Evolutionary conservation across 2,797 vertebrate genomes (phyloP), one percentile per base, ranked within the genome.

Genomic region (Picus viridis): DNA sequence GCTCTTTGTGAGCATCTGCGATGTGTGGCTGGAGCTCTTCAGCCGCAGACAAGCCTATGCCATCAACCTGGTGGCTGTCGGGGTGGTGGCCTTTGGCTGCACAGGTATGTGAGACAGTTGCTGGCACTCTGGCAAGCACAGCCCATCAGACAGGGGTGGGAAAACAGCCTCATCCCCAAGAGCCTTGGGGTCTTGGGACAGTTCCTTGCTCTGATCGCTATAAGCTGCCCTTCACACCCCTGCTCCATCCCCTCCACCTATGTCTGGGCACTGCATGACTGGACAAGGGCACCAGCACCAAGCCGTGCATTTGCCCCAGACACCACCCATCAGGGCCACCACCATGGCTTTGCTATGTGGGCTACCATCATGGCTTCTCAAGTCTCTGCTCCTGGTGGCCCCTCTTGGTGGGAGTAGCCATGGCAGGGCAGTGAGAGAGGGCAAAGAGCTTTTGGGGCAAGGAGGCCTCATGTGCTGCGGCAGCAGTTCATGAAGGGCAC

Each of bases 41-140:
- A 98, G 98, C 77, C 98, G 90, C 23, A 96, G 95, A 45, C 99
- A 99, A 95, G 98, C 99, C 7, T 99, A 99, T 0, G 97, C 98
- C 94, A 94, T 99, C 96, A 99, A 99, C 97, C 98, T 99, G 56
- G 98, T 99, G 1, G 98, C 99, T 0, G 99, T 99, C 6, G 99
- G 99, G 29, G 98, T 99, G 12, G 99, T 99, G 96, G 99, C 99
- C 84, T 99, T 99, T 3, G 99, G 99, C 93, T 99, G 99, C 87
- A 99, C 99, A 98, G 99, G 99, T 99, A 99, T 83, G 96, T 22
- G 53, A 8, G 91, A 47, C 17, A 29, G 77, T 2, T 3, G 73
- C 15, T 61, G 69, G n/a, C 0, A 2, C 49, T 76, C 41, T 61
- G 57, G 17, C 16, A 4, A 4, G 56, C 63, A n/a, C 63, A n/a